phyloP scores from a whole-genome alignment of 2,888 invertebrate species.

The Protophormia terraenovae region DNA sequence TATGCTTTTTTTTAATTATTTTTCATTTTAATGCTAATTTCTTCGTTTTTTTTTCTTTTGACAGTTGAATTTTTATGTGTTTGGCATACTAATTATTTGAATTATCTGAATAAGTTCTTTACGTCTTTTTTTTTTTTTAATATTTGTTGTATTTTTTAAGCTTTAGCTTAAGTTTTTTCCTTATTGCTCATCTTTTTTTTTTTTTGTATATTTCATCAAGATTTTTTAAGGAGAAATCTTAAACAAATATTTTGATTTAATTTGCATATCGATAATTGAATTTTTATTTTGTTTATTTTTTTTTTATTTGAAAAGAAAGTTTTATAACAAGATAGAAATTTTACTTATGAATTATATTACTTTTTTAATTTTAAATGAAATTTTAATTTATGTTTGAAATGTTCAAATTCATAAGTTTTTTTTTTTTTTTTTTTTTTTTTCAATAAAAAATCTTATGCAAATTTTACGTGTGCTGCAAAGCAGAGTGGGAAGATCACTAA shows the following conservation, averaged over 20 bases:
- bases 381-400: conserved; percentile 1
- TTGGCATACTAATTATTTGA: conserved; percentile 57
- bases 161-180: neutral
- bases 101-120: neutral
- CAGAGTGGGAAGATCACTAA: too few species aligned
- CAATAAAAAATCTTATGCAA: neutral
- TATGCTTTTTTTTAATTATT: neutral
- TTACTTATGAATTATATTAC: conserved; percentile 19
- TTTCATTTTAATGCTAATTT: conserved; percentile 35
- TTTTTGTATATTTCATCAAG: neutral
- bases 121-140: neutral
- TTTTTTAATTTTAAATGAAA: neutral
- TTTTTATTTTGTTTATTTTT: conserved; percentile 34
- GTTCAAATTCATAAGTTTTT: neutral
- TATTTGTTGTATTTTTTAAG: neutral
- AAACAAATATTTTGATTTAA: conserved; percentile 42
- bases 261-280: conserved; percentile 61
- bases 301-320: neutral
- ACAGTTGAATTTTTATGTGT: conserved; percentile 12
- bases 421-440: neutral
- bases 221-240: conserved; percentile 22
- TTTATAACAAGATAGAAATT: neutral
- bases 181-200: neutral
- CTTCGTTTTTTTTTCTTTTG: neutral
- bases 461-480: too few species aligned